These are phyloP conservation scores for Chalcosyrphus nemorum DNA, from an alignment of 2,888 invertebrate species.

Conservation along the genomic window DNA sequence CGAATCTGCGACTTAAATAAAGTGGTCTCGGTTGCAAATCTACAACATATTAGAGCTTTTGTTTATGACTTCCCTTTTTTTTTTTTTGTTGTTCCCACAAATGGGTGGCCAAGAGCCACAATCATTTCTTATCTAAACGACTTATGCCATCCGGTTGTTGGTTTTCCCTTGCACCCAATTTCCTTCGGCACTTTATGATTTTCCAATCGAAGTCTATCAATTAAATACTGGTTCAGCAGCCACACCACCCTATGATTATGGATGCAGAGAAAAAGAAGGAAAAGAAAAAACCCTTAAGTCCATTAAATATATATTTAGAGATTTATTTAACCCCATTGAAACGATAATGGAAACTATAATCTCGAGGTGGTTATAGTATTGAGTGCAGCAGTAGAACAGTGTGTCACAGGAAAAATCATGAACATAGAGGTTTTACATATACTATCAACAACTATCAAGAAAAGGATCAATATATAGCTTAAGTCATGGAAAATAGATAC, in stretches of 20 bases:
- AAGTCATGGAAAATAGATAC: too few relatives aligned
- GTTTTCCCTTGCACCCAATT: not conserved
- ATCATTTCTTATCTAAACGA: conserved; percentile 42
- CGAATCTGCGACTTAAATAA: conserved; percentile 12
- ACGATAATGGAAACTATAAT: conserved; percentile 56
- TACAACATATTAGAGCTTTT: conserved; percentile 3
- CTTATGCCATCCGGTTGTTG: not conserved
- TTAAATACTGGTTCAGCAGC: conserved; percentile 18
- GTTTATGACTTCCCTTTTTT: not conserved
- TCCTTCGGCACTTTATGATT: conserved; percentile 14
- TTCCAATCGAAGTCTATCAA: conserved; percentile 53
- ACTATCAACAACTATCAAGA: too few relatives aligned
- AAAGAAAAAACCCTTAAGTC: conserved; percentile 12
- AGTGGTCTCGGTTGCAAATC: conserved; percentile 31
- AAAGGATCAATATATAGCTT: too few relatives aligned
- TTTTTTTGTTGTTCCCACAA: not conserved
- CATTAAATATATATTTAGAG: conserved; percentile 29
- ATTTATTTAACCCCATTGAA: conserved; percentile 42
- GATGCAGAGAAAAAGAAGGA: not conserved
- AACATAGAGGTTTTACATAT: too few relatives aligned
- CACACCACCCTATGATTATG: not conserved
- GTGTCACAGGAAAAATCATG: too few relatives aligned
- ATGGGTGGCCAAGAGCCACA: conserved; percentile 19
- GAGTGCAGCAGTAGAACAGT: not conserved
- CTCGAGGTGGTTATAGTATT: not conserved